Conservation (phyloP, 2,113 vertebrate species). For the human (Homo sapiens) region DNA sequence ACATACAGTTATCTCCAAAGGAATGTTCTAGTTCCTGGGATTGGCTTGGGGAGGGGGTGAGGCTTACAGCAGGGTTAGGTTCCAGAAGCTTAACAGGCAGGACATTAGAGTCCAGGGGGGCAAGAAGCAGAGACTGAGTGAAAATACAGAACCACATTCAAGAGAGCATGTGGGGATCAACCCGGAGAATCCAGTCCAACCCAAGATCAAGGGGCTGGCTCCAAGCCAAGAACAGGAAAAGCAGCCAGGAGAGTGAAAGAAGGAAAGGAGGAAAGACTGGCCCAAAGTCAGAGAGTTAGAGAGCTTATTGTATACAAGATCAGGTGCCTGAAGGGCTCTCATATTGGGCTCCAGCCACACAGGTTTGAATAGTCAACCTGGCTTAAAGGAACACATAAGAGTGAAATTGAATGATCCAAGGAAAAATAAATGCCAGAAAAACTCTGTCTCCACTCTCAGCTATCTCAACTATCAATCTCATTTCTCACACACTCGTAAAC, state of each 20-base stretch:
- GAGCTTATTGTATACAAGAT: not conserved
- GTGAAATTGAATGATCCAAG: not conserved
- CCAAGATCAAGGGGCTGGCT: not conserved
- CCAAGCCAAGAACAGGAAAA: not conserved
- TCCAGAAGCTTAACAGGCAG: not conserved
- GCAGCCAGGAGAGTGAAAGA: not conserved
- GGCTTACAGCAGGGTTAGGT: not conserved
- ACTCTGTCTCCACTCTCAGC: not conserved
- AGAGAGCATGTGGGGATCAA: not conserved
- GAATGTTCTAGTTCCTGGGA: not conserved
- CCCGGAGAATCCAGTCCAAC: not conserved
- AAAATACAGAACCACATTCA: constrained; percentile 1
- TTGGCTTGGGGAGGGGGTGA: not conserved
- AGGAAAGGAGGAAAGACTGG: not conserved
- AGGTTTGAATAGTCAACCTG: not conserved
- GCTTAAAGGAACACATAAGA: not conserved
- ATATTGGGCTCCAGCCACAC: not conserved
- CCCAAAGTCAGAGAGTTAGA: not conserved
- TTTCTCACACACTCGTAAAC: not conserved
- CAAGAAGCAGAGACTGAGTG: not conserved
- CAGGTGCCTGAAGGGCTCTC: not conserved
- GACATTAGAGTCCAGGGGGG: not conserved
- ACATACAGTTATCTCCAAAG: not conserved
- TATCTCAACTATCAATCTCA: not conserved
- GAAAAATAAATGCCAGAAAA: constrained; percentile 8